Percentiles rank a stretch among this genome's conserved stretches.
Evolutionary conservation across 2,113 vertebrate genomes (phyloP).

Genomic region (Caretta caretta): DNA sequence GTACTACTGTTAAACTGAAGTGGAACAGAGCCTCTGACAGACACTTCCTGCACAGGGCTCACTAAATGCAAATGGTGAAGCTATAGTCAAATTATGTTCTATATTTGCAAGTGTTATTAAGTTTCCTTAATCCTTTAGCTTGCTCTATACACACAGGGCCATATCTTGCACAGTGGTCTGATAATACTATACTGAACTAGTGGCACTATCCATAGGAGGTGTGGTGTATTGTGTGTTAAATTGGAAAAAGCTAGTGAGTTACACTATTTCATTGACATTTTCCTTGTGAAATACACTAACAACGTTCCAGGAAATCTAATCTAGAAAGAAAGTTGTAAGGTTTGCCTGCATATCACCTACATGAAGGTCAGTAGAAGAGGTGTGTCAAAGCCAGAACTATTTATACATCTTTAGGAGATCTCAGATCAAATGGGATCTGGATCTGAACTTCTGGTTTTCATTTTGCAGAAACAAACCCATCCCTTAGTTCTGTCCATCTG

Average conservation of each 20-base stretch:
- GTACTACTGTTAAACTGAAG: background rate
- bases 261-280: background rate
- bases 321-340: background rate
- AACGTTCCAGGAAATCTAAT: background rate
- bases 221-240: background rate
- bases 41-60: background rate
- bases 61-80: background rate
- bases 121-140: background rate
- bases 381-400: background rate
- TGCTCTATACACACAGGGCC: accelerated
- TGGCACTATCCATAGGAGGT: background rate
- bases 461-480: background rate
- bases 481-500: background rate
- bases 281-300: background rate
- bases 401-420: background rate
- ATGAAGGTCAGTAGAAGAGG: background rate
- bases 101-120: background rate
- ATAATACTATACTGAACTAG: background rate
- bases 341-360: background rate
- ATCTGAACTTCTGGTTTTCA: background rate
- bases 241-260: background rate
- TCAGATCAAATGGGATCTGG: background rate
- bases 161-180: background rate
- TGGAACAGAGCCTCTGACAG: background rate
- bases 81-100: background rate